Evolutionary conservation across 2,113 vertebrate genomes (phyloP).

Genomic region (Rhynchomys soricoides): DNA sequence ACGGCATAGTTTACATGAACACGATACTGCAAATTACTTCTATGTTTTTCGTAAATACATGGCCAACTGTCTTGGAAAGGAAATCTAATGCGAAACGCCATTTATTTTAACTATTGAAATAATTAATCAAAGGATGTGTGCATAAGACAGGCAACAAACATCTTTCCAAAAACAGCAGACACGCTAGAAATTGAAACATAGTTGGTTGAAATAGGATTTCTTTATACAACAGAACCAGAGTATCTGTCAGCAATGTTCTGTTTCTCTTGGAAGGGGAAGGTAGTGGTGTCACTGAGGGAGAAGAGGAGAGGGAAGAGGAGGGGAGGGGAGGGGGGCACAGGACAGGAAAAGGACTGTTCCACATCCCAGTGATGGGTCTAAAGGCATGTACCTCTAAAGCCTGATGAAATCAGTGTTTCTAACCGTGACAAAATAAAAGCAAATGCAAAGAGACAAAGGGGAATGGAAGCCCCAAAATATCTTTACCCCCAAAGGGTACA

Average conservation of each 20-base stretch:
- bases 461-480: neutral
- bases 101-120: neutral
- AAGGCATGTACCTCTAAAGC: neutral
- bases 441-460: neutral
- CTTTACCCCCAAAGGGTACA: neutral
- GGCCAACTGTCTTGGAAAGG: neutral
- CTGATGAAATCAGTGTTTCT: neutral
- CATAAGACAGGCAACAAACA: neutral
- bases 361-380: neutral
- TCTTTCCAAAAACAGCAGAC: neutral
- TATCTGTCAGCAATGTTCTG: neutral
- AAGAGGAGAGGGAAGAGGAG: neutral
- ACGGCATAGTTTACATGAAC: neutral
- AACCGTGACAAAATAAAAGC: neutral
- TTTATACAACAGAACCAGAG: neutral
- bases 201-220: neutral
- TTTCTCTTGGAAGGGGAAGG: neutral
- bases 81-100: neutral
- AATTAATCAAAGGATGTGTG: conserved; percentile 28
- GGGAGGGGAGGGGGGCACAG: neutral
- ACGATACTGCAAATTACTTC: neutral
- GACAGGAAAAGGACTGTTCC: neutral
- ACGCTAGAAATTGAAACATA: neutral
- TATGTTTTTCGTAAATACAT: conserved; percentile 2
- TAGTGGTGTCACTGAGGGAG: neutral